These are phyloP conservation scores for Coboldia fuscipes DNA, from an alignment of 1,140 invertebrate genomes.

Conservation along the genomic window DNA sequence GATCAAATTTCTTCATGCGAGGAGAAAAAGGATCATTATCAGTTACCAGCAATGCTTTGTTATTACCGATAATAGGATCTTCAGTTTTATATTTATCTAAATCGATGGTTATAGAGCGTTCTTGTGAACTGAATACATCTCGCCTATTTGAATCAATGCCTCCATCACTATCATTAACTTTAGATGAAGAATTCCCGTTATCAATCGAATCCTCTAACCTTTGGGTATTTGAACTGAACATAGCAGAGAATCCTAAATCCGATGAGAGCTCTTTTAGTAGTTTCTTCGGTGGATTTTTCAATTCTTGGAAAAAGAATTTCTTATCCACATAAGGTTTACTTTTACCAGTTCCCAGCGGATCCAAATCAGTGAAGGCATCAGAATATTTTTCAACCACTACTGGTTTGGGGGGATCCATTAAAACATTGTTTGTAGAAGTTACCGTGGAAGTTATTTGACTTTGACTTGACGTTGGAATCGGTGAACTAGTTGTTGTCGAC, in stretches of 20 bases:
- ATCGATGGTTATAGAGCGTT: neutral
- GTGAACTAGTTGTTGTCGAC: neutral
- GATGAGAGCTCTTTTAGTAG: conserved; percentile 54
- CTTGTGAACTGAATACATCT: conserved; percentile 10
- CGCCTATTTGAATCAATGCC: conserved; percentile 4
- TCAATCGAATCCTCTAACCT: neutral
- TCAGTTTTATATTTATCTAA: conserved; percentile 1
- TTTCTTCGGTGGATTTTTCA: conserved; percentile 82
- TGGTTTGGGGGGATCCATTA: neutral
- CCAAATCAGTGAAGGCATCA: conserved; percentile 80
- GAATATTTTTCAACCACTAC: conserved; percentile 14
- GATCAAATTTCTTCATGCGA: conserved; percentile 28
- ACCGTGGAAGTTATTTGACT: neutral
- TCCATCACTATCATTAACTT: neutral
- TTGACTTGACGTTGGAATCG: neutral
- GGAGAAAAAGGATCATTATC: conserved; percentile 21
- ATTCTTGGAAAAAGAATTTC: conserved; percentile 84
- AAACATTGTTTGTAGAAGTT: too few species aligned
- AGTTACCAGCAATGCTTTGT: neutral
- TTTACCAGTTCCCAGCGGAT: conserved; percentile 72
- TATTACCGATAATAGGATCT: neutral
- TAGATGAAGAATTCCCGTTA: neutral
- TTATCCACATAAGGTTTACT: conserved; percentile 83
- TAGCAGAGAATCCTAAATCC: conserved; percentile 3
- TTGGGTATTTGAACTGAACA: neutral